phyloP scores from a whole-genome alignment of 2,888 invertebrate genomes.

The Amphipoea lucens region DNA sequence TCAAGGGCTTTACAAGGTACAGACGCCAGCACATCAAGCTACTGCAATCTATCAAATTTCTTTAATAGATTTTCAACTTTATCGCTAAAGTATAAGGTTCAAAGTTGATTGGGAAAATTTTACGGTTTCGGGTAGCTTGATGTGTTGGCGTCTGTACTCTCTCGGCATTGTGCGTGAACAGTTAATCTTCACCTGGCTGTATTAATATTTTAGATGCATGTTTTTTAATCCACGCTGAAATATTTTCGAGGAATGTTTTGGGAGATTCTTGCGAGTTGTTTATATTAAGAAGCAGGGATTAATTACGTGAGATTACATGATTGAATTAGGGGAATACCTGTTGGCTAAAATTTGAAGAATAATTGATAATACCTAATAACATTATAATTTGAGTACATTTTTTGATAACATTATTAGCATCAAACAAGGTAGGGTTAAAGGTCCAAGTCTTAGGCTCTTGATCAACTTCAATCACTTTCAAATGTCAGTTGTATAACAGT shows the following conservation, averaged over 20 bases:
- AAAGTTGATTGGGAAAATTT: too few species aligned
- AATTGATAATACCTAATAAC: too few species aligned
- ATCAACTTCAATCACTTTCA: not conserved
- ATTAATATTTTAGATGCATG: constrained; percentile 53
- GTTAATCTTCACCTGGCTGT: constrained; percentile 50
- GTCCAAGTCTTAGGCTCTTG: not conserved
- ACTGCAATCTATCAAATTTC: too few species aligned
- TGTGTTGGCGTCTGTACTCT: not conserved
- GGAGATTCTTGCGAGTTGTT: not conserved
- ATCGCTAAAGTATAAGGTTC: too few species aligned
- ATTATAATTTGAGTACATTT: not conserved
- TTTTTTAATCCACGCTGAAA: constrained; percentile 18
- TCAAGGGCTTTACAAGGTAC: constrained; percentile 58
- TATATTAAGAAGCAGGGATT: not conserved
- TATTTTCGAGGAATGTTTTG: not conserved
- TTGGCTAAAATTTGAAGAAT: not conserved
- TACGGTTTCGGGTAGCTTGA: too few species aligned
- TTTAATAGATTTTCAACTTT: too few species aligned
- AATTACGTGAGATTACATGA: not conserved
- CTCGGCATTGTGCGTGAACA: constrained; percentile 47
- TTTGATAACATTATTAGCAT: not conserved
- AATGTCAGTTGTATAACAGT: not conserved
- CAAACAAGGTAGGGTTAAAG: not conserved
- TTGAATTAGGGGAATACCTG: constrained; percentile 14
- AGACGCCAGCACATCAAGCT: too few species aligned